A percentile compares a stretch with the other conserved stretches of the same genome.
phyloP scores from a whole-genome alignment of 1,140 invertebrate genomes.

The Globodera rostochiensis region DNA sequence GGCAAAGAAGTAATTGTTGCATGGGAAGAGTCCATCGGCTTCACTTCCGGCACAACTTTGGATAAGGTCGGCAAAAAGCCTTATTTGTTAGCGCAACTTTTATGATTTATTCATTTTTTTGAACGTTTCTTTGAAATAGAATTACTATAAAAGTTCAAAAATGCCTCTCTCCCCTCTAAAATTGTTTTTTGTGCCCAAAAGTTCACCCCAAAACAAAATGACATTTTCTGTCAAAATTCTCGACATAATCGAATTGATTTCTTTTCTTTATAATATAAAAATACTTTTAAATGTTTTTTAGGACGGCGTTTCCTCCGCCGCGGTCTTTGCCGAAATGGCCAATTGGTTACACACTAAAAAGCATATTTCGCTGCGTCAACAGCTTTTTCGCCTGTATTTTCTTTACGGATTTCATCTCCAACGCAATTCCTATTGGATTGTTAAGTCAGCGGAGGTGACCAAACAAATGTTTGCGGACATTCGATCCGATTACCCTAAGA shows the following conservation, averaged over 20 bases:
- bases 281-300: not conserved
- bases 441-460: constrained; percentile 53
- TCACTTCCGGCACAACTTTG: constrained; percentile 84
- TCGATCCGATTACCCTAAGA: constrained; percentile 68
- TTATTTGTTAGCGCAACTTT: no score
- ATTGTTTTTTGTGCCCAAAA: no score
- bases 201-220: no score
- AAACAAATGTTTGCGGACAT: constrained; percentile 54
- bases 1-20: constrained; percentile 79
- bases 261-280: not conserved
- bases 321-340: constrained; percentile 76
- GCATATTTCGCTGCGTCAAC: constrained; percentile 74
- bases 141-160: no score
- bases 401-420: constrained; percentile 69
- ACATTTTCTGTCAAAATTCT: no score
- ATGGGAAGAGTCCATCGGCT: constrained; percentile 81
- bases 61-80: constrained; percentile 75
- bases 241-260: no score
- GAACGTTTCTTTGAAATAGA: no score
- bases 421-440: constrained; percentile 60
- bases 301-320: constrained; percentile 87
- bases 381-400: constrained; percentile 80
- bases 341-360: constrained; percentile 74
- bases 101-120: no score
- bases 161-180: not conserved